phyloP scores from a whole-genome alignment of 2,113 vertebrate species.

The Chrysochloris asiatica region DNA sequence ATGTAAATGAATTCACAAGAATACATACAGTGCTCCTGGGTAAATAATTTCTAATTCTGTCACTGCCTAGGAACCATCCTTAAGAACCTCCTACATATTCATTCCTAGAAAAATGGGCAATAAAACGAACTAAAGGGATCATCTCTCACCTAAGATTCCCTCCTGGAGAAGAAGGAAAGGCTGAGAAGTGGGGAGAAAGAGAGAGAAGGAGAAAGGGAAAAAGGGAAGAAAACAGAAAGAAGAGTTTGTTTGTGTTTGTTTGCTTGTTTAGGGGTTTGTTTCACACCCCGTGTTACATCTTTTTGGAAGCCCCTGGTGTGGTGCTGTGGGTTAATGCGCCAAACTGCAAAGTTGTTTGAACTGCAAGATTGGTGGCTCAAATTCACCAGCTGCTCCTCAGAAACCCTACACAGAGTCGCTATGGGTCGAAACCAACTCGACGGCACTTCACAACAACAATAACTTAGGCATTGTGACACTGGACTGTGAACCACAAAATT shows the following conservation, averaged over 20 bases:
- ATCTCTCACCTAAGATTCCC: neutral
- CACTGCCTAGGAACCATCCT: slow-evolving; percentile 37
- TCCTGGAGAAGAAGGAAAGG: neutral
- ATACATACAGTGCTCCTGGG: slow-evolving; percentile 6
- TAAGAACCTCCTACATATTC: slow-evolving; percentile 51
- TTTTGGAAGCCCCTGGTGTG: too few species aligned
- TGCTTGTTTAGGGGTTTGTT: too few species aligned
- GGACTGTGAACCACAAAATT: too few species aligned
- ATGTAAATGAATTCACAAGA: slow-evolving; percentile 57
- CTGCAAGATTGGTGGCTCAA: too few species aligned
- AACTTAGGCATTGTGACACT: too few species aligned
- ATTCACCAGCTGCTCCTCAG: too few species aligned
- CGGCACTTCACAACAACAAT: too few species aligned
- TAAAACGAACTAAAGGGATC: slow-evolving; percentile 6
- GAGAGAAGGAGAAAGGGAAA: neutral
- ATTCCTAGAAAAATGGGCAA: neutral
- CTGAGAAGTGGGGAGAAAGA: neutral
- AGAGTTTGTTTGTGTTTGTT: too few species aligned
- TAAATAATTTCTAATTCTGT: slow-evolving; percentile 62
- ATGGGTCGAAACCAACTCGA: too few species aligned
- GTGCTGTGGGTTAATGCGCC: too few species aligned
- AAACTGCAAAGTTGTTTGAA: too few species aligned
- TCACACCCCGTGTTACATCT: neutral
- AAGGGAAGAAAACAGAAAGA: neutral
- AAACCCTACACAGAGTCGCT: too few species aligned